These are phyloP conservation scores for Craterocephalus amniculus DNA, from an alignment of 2,797 vertebrate species.

Conservation along the genomic window DNA sequence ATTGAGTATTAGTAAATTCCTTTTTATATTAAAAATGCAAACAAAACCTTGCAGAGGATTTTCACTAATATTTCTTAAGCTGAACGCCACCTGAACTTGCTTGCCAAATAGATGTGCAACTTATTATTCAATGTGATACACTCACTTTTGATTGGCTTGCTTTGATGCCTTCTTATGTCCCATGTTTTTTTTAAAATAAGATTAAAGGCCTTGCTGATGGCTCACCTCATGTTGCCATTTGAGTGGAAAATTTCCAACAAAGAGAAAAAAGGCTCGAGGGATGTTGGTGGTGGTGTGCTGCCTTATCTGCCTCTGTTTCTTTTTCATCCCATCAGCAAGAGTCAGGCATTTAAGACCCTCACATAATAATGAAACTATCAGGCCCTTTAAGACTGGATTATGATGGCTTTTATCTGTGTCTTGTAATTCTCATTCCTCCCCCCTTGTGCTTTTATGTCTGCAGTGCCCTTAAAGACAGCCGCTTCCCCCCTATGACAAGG, in stretches of 20 bases:
- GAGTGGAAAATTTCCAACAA: neutral
- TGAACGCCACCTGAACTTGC: neutral
- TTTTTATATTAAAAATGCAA: neutral
- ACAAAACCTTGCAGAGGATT: neutral
- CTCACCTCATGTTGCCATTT: neutral
- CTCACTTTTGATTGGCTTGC: neutral
- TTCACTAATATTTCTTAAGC: neutral
- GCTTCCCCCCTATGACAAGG: slow-evolving; percentile 99
- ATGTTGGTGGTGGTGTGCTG: neutral
- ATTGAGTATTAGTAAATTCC: neutral
- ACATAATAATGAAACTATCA: neutral
- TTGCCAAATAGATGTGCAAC: neutral
- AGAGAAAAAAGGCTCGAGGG: neutral
- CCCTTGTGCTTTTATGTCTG: slow-evolving; percentile 60
- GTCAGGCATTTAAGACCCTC: neutral
- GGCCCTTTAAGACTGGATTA: neutral
- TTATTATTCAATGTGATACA: neutral
- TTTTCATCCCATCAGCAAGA: neutral
- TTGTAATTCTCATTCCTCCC: slow-evolving; percentile 9
- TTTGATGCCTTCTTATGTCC: neutral
- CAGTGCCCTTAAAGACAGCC: slow-evolving; percentile 99
- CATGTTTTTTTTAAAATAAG: neutral
- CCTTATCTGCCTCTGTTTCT: neutral
- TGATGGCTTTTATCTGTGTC: neutral
- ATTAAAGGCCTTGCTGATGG: neutral